Base-by-base conservation (phyloP, 2,888 invertebrate species). In the Endomychus coccineus region DNA sequence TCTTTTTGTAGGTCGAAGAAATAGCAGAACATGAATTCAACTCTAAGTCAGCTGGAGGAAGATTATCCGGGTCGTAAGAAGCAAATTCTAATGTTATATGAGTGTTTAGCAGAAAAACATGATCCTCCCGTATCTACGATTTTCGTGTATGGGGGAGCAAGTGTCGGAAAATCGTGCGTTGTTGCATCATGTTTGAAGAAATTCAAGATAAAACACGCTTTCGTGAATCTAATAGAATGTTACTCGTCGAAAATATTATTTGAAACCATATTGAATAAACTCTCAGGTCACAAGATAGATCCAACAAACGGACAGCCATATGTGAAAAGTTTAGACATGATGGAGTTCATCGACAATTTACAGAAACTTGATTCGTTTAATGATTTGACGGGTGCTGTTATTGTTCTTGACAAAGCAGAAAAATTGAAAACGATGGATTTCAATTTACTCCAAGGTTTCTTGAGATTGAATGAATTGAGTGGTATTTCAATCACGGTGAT, bases 351-450 rank as follows among this genome's bases (percentile, higher is more conserved):
- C 9, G 46, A 50, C 22, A 50, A 56, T 37, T 48, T 69, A 34
- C 52, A 55, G 45, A 52, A 58, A 40, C 51, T 47, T 36, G 41
- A 47, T n/a, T 38, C 36, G 3, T 45, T 43, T 16, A 45, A 35
- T 16, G 55, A 61, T 30, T 57, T 83, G 5, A 67, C 67, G 44
- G 73, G 75, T 4, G 71, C 77, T 12, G 68, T 84, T 21, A 68
- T 87, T 45, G 74, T 87, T 13, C 70, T 92, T 29, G 89, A 92
- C 57, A 83, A 83, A 61, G 83, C 86, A 16, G 89, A 91, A 45
- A 74, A 82, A 49, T 66, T 91, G 12, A 71, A 86, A 27, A 75
- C 77, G 40, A 78, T 85, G 73, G 84, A 87, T 47, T 70, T 68
- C 9, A 82, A 78, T 61, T 68, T 90, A 43, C 68, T 91, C 40